A percentile compares a stretch with the other conserved stretches of the same genome.
Evolutionary conservation across 2,888 invertebrate species (phyloP).

Genomic region (Caenorhabditis doughertyi): DNA sequence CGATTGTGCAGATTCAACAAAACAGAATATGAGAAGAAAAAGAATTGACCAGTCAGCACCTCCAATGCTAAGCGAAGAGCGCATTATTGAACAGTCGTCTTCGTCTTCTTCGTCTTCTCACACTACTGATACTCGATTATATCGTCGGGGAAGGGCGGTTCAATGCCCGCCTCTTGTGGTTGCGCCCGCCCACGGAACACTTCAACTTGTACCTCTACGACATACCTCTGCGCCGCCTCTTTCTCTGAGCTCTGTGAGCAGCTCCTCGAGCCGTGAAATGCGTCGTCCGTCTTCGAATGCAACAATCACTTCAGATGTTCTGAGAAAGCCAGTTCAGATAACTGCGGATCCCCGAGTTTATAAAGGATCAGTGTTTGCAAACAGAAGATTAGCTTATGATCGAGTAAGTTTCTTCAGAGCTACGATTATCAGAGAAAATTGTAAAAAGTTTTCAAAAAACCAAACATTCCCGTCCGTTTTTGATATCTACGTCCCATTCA

Average conservation of each 20-base stretch:
- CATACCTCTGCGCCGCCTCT: constrained; percentile 34
- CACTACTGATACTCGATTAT: constrained; percentile 20
- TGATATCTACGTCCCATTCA: too few species aligned
- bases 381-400: constrained; percentile 64
- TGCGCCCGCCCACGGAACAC: constrained; percentile 62
- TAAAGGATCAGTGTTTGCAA: constrained; percentile 77
- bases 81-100: constrained; percentile 30
- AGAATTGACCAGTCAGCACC: constrained; percentile 24
- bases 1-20: constrained; percentile 16
- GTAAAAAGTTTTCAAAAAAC: too few species aligned
- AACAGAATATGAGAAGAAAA: constrained; percentile 32
- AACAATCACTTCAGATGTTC: constrained; percentile 24
- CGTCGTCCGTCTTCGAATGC: constrained; percentile 41
- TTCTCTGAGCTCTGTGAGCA: constrained; percentile 50
- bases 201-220: constrained; percentile 57
- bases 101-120: constrained; percentile 32
- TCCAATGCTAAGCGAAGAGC: constrained; percentile 18
- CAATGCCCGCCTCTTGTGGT: constrained; percentile 66
- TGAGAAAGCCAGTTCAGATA: constrained; percentile 52
- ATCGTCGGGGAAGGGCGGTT: constrained; percentile 40
- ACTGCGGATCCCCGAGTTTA: constrained; percentile 75
- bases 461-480: too few species aligned
- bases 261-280: constrained; percentile 53
- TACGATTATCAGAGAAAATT: too few species aligned
- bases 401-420: constrained; percentile 24